phyloP scores from a whole-genome alignment of 2,888 invertebrate species.

The Charanyca ferruginea region DNA sequence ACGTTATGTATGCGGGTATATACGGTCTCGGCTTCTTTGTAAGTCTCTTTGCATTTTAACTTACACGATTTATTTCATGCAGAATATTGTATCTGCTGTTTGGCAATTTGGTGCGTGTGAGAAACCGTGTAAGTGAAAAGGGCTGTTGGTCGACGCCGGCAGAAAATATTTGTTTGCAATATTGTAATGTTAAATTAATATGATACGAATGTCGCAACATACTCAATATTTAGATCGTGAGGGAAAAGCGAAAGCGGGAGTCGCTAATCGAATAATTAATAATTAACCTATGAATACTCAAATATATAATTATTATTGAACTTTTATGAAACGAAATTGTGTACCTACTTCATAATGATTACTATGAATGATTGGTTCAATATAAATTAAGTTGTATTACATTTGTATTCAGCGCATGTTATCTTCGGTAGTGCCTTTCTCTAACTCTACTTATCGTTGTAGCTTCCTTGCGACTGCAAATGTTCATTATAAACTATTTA shows the following conservation, averaged over 20 bases:
- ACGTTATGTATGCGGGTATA: constrained; percentile 56
- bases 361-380: constrained; percentile 14
- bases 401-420: constrained; percentile 60
- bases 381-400: constrained; percentile 15
- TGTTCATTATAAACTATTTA: constrained; percentile 27
- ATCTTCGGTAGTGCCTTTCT: constrained; percentile 81
- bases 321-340: constrained; percentile 12
- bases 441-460: constrained; percentile 50
- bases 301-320: constrained; percentile 9
- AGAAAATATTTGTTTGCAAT: constrained; percentile 22
- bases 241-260: not conserved
- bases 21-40: constrained; percentile 36
- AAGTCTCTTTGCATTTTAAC: constrained; percentile 4
- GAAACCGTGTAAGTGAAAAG: constrained; percentile 4
- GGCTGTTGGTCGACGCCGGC: constrained; percentile 1
- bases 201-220: constrained; percentile 61
- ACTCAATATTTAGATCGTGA: constrained; percentile 36
- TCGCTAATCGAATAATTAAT: constrained; percentile 31
- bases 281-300: constrained; percentile 44
- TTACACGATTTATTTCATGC: not conserved
- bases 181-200: constrained; percentile 34
- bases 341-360: constrained; percentile 8
- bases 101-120: not conserved
- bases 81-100: not conserved
- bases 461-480: constrained; percentile 53